Conservation (phyloP, 2,797 vertebrate species). For the Clarias platycephalus region DNA sequence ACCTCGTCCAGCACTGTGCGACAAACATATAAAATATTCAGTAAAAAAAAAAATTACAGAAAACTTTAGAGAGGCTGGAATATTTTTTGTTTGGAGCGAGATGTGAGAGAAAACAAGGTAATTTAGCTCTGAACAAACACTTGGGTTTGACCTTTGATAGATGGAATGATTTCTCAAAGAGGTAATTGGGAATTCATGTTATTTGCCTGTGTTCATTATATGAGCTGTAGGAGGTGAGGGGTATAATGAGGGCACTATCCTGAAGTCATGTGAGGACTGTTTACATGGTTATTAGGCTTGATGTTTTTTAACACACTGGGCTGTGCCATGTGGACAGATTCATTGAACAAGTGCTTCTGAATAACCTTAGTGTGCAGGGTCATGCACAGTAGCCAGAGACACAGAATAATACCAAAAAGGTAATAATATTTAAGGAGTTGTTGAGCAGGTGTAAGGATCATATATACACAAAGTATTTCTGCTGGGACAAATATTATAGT, state of each 20-base stretch:
- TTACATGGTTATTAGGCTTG: conserved; percentile 42
- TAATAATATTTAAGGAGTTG: not conserved
- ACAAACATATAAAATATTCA: not conserved
- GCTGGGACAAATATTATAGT: not conserved
- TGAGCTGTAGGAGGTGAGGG: conserved; percentile 22
- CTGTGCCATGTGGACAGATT: conserved; percentile 9
- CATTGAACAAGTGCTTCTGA: conserved; percentile 28
- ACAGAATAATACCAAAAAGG: not conserved
- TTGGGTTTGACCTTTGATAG: conserved; percentile 10
- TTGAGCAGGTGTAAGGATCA: conserved; percentile 1
- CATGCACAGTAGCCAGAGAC: not conserved
- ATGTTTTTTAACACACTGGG: conserved; percentile 31
- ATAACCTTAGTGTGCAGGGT: not conserved
- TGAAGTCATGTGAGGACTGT: conserved; percentile 63
- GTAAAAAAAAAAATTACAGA: not conserved
- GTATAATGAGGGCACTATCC: conserved; percentile 62
- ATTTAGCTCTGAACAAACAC: not conserved
- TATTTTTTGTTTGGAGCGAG: not conserved
- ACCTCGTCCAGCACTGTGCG: not conserved
- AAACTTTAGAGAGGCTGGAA: not conserved
- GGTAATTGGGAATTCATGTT: not conserved
- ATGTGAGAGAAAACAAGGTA: not conserved
- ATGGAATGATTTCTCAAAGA: not conserved
- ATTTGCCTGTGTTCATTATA: conserved; percentile 14
- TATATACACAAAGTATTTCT: not conserved